Evolutionary conservation across 2,113 vertebrate species (phyloP).

Genomic region (Sisor rabdophorus): DNA sequence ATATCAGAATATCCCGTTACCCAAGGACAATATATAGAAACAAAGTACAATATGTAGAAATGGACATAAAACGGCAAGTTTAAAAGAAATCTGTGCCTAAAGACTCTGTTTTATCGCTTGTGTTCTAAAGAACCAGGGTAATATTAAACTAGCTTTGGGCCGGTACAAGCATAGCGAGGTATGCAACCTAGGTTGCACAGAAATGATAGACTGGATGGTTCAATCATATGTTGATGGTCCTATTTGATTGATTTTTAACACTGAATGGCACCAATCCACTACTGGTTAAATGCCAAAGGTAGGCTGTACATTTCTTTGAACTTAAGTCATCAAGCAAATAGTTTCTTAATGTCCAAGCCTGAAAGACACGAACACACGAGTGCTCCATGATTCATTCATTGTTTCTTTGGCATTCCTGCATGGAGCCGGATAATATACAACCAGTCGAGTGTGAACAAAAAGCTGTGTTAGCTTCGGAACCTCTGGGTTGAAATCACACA

Average conservation of each 20-base stretch:
- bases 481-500: neutral
- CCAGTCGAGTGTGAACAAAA: neutral
- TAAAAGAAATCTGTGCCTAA: slow-evolving; percentile 13
- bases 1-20: too few relatives aligned
- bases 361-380: neutral
- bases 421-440: neutral
- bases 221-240: slow-evolving; percentile 36
- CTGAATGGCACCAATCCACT: slow-evolving; percentile 27
- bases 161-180: neutral
- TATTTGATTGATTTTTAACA: slow-evolving; percentile 40
- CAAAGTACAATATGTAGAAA: too few relatives aligned
- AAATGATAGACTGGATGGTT: slow-evolving; percentile 35
- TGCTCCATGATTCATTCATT: neutral
- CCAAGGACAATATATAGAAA: too few relatives aligned
- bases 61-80: slow-evolving; percentile 3
- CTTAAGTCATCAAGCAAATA: neutral
- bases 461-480: neutral
- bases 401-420: neutral
- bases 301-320: neutral
- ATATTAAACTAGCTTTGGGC: slow-evolving; percentile 17
- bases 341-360: neutral
- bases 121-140: slow-evolving; percentile 19
- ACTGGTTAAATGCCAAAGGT: neutral
- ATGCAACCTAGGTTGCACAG: slow-evolving; percentile 10
- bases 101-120: neutral